Conservation (phyloP, 35 echinoderm and acorn worm species). For the Ophiothrix spiculata region DNA sequence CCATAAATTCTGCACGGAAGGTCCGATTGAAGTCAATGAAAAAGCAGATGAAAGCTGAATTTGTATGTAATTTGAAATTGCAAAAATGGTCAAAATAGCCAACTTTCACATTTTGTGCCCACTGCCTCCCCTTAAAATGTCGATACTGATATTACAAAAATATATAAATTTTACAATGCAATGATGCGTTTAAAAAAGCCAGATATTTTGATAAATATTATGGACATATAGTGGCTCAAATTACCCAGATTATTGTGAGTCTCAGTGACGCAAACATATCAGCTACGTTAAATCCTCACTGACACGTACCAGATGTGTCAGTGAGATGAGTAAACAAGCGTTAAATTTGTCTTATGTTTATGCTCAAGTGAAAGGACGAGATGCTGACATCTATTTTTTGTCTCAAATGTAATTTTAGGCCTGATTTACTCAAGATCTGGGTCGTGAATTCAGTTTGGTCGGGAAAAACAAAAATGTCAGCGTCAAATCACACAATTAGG, state of each 20-base stretch:
- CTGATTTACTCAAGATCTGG: not conserved
- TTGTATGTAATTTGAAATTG: too few species aligned
- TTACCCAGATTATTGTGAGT: not conserved
- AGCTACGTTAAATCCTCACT: not conserved
- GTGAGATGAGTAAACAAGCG: not conserved
- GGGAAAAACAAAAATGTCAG: too few species aligned
- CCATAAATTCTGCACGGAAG: too few species aligned
- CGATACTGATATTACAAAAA: too few species aligned
- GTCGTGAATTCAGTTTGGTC: not conserved
- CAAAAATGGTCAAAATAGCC: too few species aligned
- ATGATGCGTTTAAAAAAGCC: too few species aligned
- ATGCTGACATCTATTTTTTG: not conserved
- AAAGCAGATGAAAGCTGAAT: too few species aligned
- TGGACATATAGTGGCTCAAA: not conserved
- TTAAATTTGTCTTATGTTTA: not conserved
- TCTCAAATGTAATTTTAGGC: not conserved
- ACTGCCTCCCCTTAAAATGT: too few species aligned
- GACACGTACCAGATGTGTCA: constrained; percentile 2
- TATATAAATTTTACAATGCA: too few species aligned
- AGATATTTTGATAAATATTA: not conserved
- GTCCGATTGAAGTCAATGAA: too few species aligned
- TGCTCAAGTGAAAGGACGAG: not conserved
- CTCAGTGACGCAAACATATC: not conserved
- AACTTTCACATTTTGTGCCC: not conserved
- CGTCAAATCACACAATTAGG: too few species aligned